Evolutionary conservation across 2,113 vertebrate species (phyloP).

Genomic region (Neodon shergylaensis): DNA sequence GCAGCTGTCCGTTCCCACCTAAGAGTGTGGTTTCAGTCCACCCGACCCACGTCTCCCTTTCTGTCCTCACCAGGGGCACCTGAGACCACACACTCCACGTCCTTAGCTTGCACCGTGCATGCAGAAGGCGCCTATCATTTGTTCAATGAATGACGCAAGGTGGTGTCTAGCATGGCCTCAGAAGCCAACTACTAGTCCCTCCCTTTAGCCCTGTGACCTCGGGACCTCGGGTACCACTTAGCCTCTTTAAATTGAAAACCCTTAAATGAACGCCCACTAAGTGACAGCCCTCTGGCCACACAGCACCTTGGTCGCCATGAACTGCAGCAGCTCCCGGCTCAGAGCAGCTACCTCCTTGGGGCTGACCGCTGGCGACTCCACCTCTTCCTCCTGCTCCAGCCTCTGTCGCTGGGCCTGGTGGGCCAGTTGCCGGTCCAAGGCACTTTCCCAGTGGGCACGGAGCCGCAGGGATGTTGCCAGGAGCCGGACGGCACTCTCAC

Average conservation of each 20-base stretch:
- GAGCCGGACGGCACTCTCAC: constrained; percentile 82
- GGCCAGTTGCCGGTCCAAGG: constrained; percentile 87
- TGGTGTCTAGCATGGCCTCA: background rate
- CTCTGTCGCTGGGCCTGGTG: background rate
- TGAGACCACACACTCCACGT: background rate
- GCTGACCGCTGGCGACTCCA: fast-evolving
- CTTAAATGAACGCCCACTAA: background rate
- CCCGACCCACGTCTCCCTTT: background rate
- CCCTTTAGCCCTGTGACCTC: background rate
- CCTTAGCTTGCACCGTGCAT: fast-evolving
- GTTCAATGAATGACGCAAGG: background rate
- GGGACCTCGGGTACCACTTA: background rate
- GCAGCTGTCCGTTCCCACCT: background rate
- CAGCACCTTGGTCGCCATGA: constrained; percentile 81
- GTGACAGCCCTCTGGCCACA: fast-evolving
- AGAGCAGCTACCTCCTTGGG: constrained; percentile 82
- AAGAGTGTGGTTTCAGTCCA: background rate
- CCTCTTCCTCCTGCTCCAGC: background rate
- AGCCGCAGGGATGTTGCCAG: constrained; percentile 87
- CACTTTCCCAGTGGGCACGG: constrained; percentile 88
- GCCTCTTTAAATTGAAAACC: background rate
- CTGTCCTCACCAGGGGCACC: background rate
- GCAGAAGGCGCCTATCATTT: too few species aligned
- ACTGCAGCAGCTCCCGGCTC: constrained; percentile 87
- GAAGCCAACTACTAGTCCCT: background rate